Conservation (phyloP, 2,797 vertebrate species). For the Saxicola maurus region DNA sequence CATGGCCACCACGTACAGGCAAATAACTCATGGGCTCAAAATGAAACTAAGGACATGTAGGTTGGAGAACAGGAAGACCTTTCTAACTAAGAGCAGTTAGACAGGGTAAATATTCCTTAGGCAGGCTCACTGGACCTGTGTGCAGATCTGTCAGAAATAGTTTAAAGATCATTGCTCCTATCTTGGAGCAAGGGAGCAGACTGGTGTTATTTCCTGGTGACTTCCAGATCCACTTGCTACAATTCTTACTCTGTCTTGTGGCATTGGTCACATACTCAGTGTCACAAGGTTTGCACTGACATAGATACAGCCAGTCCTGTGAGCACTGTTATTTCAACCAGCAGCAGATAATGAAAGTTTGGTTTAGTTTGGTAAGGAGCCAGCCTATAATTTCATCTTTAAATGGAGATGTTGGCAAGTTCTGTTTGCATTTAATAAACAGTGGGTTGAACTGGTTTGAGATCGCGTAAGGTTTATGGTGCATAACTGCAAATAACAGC, state of each 20-base stretch:
- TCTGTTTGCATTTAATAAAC: neutral
- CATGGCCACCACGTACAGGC: neutral
- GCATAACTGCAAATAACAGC: neutral
- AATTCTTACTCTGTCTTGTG: fast-evolving
- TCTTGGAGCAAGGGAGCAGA: neutral
- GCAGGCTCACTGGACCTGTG: neutral
- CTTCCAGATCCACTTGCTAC: neutral
- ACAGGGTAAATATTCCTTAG: neutral
- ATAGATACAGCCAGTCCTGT: neutral
- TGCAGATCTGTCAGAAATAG: neutral
- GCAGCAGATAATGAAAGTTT: neutral
- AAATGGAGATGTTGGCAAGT: neutral
- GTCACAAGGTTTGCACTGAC: neutral
- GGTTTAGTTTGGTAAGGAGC: neutral
- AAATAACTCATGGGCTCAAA: neutral
- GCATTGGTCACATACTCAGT: neutral
- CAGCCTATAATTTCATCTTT: neutral
- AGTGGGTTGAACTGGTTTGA: neutral
- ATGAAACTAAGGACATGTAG: neutral
- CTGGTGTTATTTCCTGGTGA: neutral
- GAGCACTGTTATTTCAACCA: neutral
- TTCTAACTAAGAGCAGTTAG: neutral
- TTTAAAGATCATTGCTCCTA: neutral
- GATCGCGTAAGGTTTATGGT: neutral
- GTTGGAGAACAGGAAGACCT: neutral